phyloP scores from a whole-genome alignment of 2,888 invertebrate species.

The Clitarchus hookeri region DNA sequence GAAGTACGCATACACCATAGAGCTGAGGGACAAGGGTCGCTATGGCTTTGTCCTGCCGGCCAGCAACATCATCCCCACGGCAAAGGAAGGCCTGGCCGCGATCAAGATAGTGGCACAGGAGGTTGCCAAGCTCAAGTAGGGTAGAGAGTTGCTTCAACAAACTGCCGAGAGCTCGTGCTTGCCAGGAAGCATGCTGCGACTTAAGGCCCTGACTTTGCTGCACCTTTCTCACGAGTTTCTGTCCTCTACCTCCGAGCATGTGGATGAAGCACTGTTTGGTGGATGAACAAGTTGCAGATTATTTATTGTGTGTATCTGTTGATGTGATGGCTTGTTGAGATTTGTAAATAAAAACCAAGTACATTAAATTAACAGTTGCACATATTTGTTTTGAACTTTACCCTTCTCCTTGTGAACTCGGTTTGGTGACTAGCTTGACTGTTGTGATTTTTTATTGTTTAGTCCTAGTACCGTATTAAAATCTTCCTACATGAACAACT shows the following conservation, averaged over 20 bases:
- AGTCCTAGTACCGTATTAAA: too few species aligned
- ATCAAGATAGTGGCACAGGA: constrained; percentile 62
- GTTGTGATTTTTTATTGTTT: too few species aligned
- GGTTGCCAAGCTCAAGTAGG: constrained; percentile 22
- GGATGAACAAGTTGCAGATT: neutral
- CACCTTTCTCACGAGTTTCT: neutral
- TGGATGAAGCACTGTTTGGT: neutral
- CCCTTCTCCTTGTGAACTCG: neutral
- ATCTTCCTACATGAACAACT: too few species aligned
- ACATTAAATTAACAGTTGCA: neutral
- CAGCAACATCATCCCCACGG: constrained; percentile 73
- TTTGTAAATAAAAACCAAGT: neutral
- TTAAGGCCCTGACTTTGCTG: neutral
- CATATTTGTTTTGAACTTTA: neutral
- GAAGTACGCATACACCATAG: constrained; percentile 88
- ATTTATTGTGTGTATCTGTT: constrained; percentile 6
- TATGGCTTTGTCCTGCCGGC: constrained; percentile 89
- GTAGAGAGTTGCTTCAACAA: too few species aligned
- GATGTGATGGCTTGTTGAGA: too few species aligned
- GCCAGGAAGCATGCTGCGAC: too few species aligned
- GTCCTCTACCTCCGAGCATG: too few species aligned
- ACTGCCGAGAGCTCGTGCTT: too few species aligned
- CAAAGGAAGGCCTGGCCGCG: constrained; percentile 74
- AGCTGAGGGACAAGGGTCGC: constrained; percentile 81
- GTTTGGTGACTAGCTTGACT: too few species aligned